Base-by-base conservation (phyloP, 2,797 vertebrate genomes). In the Propithecus perrieri region DNA sequence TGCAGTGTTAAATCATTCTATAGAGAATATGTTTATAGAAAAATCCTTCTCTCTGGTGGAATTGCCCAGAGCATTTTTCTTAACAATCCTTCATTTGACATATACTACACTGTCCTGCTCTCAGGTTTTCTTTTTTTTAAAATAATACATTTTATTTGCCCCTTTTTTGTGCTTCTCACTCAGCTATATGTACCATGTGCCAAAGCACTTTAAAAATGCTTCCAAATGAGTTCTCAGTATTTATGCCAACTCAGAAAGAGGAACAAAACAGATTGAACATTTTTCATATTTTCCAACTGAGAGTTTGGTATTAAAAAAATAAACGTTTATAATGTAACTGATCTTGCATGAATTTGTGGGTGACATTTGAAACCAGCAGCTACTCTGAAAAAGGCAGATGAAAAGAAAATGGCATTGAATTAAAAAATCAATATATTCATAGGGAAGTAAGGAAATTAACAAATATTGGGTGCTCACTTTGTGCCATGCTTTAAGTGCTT, bases 171-270 rank as follows among this genome's bases (percentile, higher is more conserved):
- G 76, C 50, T 78, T 95, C 65, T 96, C 85, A 91, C 63, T 96
- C n/a, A 97, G 41, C 80, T 86, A 10, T 90, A 4, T 91, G 20
- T 91, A 35, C 43, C 79, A 6, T 81, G 50, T 95, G 69, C 81
- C 79, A 89, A 59, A 93, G 85, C 85, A 79, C 26, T 85, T 80
- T 63, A 6, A 93, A 91, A 30, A 67, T 85, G 38, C 30, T 91
- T 96, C 71, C 88, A 91, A 71, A 65, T 88, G 76, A 91, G 41
- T 76, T 74, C n/a, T 91, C 91, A 92, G 20, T 96, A 91, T 96
- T 97, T 95, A 94, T 57, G 61, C 41, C 57, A 91, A n/a, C 46
- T 94, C 46, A 89, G 72, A 83, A 90, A 78, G 72, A 83, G 80
- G 55, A 80, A 71, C n/a, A 59, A 92, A 96, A 78, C 89, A 92